Conservation (phyloP, 2,888 invertebrate genomes). For the Ormyrus nitidulus region DNA sequence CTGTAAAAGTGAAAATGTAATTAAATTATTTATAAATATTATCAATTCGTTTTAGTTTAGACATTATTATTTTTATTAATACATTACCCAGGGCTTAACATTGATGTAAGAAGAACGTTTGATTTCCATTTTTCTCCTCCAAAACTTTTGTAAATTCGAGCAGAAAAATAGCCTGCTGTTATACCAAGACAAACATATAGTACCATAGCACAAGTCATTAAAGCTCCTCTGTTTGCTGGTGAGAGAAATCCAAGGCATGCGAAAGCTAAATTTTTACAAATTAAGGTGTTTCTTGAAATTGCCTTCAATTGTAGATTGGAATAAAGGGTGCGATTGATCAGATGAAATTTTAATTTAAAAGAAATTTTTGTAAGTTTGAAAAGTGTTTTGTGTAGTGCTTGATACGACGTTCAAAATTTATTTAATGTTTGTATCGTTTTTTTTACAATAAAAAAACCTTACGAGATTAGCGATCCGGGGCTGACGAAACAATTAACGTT, state of each 20-base stretch:
- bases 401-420: too few species aligned
- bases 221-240: slow-evolving; percentile 97
- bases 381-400: too few species aligned
- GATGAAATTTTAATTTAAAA: too few species aligned
- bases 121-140: slow-evolving; percentile 99
- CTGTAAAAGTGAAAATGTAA: slow-evolving; percentile 76
- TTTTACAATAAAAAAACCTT: too few species aligned
- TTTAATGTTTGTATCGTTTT: too few species aligned
- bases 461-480: too few species aligned
- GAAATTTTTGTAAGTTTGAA: too few species aligned
- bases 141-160: slow-evolving; percentile 98
- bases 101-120: slow-evolving; percentile 96
- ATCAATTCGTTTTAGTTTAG: neutral
- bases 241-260: slow-evolving; percentile 99
- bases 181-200: slow-evolving; percentile 98
- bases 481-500: too few species aligned
- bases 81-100: slow-evolving; percentile 94
- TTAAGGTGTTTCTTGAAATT: too few species aligned
- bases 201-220: slow-evolving; percentile 99
- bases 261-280: slow-evolving; percentile 81
- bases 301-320: too few species aligned
- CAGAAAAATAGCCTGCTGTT: slow-evolving; percentile 97
- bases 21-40: slow-evolving; percentile 14
- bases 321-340: neutral
- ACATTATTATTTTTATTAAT: slow-evolving; percentile 24